Evolutionary conservation across 2,888 invertebrate genomes (phyloP).

Genomic region (Oxycera nigricornis): DNA sequence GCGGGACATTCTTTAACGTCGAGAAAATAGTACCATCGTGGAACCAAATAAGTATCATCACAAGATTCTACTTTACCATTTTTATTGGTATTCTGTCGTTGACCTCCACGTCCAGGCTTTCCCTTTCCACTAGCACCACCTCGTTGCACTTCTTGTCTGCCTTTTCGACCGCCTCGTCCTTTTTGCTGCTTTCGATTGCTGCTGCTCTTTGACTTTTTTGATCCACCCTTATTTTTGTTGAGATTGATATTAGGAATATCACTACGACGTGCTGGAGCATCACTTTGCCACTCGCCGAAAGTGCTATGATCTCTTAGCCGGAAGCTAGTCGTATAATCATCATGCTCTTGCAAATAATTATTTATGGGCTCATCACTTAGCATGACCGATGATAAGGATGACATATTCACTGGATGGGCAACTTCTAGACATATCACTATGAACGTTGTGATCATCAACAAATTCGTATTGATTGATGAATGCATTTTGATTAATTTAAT

Average conservation of each 20-base stretch:
- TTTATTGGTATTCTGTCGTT: slow-evolving; percentile 52
- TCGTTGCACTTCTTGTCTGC: slow-evolving; percentile 7
- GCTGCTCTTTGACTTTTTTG: not conserved
- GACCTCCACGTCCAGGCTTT: slow-evolving; percentile 45
- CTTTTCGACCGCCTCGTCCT: slow-evolving; percentile 1
- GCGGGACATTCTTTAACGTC: not conserved
- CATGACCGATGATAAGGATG: not conserved
- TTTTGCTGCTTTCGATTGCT: slow-evolving; percentile 19
- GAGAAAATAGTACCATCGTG: too few species aligned
- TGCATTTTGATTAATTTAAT: not conserved
- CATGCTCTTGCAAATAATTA: not conserved
- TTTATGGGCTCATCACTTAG: not conserved
- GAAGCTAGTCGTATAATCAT: slow-evolving; percentile 16
- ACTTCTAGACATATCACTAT: not conserved
- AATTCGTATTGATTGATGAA: not conserved
- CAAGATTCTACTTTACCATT: slow-evolving; percentile 55
- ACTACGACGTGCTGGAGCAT: not conserved
- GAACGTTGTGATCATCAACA: not conserved
- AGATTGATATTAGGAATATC: slow-evolving; percentile 2
- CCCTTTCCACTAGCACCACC: slow-evolving; percentile 44
- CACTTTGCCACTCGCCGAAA: slow-evolving; percentile 13
- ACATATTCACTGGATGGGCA: not conserved
- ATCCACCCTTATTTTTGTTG: slow-evolving; percentile 2
- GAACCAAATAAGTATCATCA: too few species aligned
- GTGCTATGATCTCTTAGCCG: not conserved